Percentiles rank a stretch among this genome's conserved stretches.
phyloP scores from a whole-genome alignment of 2,888 invertebrate species.

The Caenorhabditis angaria region DNA sequence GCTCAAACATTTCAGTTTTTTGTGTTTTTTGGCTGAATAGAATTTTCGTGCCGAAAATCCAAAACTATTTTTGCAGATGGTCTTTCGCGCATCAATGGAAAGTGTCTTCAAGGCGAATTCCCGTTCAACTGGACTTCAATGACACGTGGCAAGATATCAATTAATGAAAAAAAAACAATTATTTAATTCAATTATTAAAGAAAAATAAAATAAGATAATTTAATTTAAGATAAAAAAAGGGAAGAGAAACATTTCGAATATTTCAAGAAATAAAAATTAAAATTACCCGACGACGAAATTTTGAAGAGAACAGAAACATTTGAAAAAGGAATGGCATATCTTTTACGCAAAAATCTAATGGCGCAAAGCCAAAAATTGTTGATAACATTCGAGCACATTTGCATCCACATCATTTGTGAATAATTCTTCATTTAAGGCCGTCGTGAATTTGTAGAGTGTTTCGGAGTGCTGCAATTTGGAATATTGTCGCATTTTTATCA shows the following conservation, averaged over 20 bases:
- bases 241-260: not conserved
- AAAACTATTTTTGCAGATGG: conserved; percentile 27
- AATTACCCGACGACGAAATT: not conserved
- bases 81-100: conserved; percentile 44
- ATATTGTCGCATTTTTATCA: not conserved
- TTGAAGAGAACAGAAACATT: not conserved
- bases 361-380: conserved; percentile 89
- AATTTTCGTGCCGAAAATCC: not conserved
- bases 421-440: conserved; percentile 89
- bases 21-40: not conserved
- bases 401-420: conserved; percentile 95
- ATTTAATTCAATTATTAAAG: not conserved
- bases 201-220: not conserved
- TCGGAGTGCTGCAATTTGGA: conserved; percentile 85
- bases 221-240: not conserved
- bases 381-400: conserved; percentile 94
- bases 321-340: too few relatives aligned
- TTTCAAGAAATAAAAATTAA: not conserved
- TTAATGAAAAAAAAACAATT: not conserved
- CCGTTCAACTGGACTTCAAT: conserved; percentile 30
- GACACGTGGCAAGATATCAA: not conserved
- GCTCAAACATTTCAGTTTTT: not conserved
- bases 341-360: too few relatives aligned
- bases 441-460: conserved; percentile 95
- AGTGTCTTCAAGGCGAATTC: conserved; percentile 47